phyloP scores from a whole-genome alignment of 2,888 invertebrate species.

The Julus scanicus region DNA sequence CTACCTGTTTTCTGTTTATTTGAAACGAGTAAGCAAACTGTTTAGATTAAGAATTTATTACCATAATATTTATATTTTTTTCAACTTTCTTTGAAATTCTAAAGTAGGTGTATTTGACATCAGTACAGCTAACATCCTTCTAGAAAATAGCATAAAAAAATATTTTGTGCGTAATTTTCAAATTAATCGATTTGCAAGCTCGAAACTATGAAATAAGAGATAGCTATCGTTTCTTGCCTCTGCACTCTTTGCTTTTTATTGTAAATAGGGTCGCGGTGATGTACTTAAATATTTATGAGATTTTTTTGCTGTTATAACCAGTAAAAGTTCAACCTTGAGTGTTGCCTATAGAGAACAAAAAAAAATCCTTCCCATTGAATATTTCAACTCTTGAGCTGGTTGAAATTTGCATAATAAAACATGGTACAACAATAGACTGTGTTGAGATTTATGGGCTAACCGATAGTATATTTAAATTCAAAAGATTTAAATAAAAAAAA shows the following conservation, averaged over 20 bases:
- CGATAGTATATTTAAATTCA: conserved; percentile 13
- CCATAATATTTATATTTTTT: conserved; percentile 8
- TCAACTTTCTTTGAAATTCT: background rate
- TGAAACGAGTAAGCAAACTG: background rate
- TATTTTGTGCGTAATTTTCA: background rate
- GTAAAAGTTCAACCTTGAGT: conserved; percentile 39
- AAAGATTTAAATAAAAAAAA: conserved; percentile 14
- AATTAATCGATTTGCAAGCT: conserved; percentile 15
- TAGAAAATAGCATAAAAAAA: background rate
- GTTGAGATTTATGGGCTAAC: conserved; percentile 30
- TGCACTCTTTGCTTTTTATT: conserved; percentile 2
- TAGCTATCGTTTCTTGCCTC: conserved; percentile 6
- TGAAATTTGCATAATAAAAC: conserved; percentile 50
- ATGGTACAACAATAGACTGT: conserved; percentile 31
- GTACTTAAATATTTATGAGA: conserved; percentile 48
- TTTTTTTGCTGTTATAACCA: conserved; percentile 44
- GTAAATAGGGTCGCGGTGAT: conserved; percentile 29
- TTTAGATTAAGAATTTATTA: background rate
- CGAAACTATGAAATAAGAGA: background rate
- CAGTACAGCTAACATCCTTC: background rate
- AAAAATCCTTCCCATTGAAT: conserved; percentile 41
- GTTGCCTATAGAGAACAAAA: background rate
- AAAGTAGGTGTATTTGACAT: background rate
- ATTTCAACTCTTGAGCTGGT: conserved; percentile 24
- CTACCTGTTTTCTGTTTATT: background rate